Conservation (phyloP, 2,888 invertebrate genomes). For the Lepidocyrtoides sp. region DNA sequence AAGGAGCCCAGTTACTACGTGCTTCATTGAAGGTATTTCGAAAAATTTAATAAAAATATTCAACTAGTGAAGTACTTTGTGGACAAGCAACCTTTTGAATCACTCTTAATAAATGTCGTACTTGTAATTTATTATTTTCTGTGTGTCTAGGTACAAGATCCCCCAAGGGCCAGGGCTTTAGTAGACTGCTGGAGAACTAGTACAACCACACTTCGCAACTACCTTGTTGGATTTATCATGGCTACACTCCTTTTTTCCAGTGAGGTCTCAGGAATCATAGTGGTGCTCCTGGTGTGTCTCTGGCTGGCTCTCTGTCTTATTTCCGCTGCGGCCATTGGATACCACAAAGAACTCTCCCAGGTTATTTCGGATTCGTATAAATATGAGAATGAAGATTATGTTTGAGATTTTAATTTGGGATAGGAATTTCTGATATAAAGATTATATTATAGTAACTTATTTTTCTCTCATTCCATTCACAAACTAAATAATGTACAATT, state of each 20-base stretch:
- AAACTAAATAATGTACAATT: background rate
- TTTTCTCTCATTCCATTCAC: too few species aligned
- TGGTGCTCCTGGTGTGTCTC: background rate
- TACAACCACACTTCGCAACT: background rate
- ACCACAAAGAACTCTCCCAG: background rate
- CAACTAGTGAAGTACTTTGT: too few species aligned
- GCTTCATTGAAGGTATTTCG: constrained; percentile 5
- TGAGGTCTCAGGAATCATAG: background rate
- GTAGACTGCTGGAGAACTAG: background rate
- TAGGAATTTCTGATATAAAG: too few species aligned
- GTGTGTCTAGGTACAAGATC: background rate
- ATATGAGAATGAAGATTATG: background rate
- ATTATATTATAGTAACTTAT: too few species aligned
- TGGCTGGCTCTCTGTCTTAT: constrained; percentile 4
- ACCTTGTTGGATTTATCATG: constrained; percentile 16
- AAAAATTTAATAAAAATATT: too few species aligned
- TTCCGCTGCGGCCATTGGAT: background rate
- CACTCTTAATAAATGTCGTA: too few species aligned
- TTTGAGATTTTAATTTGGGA: background rate
- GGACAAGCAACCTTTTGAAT: too few species aligned
- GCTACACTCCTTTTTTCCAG: background rate
- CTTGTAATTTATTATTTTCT: too few species aligned
- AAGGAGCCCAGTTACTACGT: constrained; percentile 21
- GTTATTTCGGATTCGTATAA: background rate
- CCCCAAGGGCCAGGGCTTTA: background rate